Evolutionary conservation across 2,113 vertebrate genomes (phyloP), one percentile per base, ranked within the genome.

Genomic region (Turnix velox): DNA sequence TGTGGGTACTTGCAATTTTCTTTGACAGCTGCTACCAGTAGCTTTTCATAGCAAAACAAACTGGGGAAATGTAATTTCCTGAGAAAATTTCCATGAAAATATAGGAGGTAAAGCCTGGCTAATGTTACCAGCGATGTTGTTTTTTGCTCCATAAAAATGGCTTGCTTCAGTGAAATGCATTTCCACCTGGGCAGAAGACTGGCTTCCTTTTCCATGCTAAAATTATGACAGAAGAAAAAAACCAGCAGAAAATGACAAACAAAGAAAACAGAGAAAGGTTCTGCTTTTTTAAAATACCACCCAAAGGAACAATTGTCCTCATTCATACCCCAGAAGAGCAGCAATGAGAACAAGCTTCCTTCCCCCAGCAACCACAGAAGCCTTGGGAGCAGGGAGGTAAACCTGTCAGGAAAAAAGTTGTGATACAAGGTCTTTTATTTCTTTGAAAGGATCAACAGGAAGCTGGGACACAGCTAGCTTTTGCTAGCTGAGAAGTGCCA

Each of bases 21-120:
- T 92, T 91, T 91, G 91, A 92, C 89, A 96, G 84, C 77, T 95
- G 68, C 84, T 84, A 87, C 78, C 75, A 90, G 94, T 93, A 95
- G 65, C 69, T 96, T 95, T 96, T 92, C 94, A 90, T 46, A 84
- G 87, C 81, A 93, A 92, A 92, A 93, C 43, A 94, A 87, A 83
- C 0, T 45, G 20, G 23, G 81, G 69, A 95, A 80, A 90, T 72
- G 43, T 57, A 43, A 78, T 85, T 91, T 90, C 71, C 49, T 87
- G 35, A 69, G 78, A 84, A 92, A 95, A 96, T 85, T 91, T 92
- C 71, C 84, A 93, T 37, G 46, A 84, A 91, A 87, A 92, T 12
- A 14, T 66, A 85, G 19, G 45, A 85, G 39, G n/a, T 69, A 89
- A 87, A 90, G 83, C 22, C 54, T 91, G 63, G 24, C 12, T 91